phyloP scores from a whole-genome alignment of 2,797 vertebrate species.

The Adrianichthys oophorus region DNA sequence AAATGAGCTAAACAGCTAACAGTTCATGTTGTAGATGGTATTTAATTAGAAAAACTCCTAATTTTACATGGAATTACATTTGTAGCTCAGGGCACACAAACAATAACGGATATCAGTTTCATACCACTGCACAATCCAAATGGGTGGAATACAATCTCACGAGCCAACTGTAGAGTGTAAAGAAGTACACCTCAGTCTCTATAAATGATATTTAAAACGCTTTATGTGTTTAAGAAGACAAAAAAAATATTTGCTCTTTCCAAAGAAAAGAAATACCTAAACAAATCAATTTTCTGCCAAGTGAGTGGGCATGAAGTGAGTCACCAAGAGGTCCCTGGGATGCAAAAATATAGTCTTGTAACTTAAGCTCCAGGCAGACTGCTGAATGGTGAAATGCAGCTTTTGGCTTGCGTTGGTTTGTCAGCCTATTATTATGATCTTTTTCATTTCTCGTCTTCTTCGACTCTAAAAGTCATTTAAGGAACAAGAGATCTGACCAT shows the following conservation, averaged over 20 bases:
- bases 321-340: constrained; percentile 42
- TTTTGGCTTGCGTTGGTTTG: constrained; percentile 33
- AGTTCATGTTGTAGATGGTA: no score
- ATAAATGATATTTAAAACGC: constrained; percentile 30
- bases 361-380: constrained; percentile 56
- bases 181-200: constrained; percentile 19
- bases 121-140: constrained; percentile 12
- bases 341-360: constrained; percentile 62
- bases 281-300: constrained; percentile 21
- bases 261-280: constrained; percentile 17
- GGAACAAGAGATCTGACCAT: constrained; percentile 32
- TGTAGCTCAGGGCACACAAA: no score
- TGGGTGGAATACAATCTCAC: constrained; percentile 10
- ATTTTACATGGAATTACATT: no score
- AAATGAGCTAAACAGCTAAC: no score
- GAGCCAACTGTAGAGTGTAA: constrained; percentile 18
- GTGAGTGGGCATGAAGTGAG: constrained; percentile 36
- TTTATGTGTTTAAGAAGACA: constrained; percentile 10
- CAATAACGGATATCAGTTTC: neutral
- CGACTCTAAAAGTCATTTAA: constrained; percentile 54
- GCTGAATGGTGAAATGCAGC: constrained; percentile 48
- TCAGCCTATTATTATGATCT: constrained; percentile 51
- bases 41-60: no score
- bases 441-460: constrained; percentile 50
- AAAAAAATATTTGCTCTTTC: constrained; percentile 19